Base-by-base conservation (phyloP, 1,140 invertebrate genomes). In the Conus betulinus region DNA sequence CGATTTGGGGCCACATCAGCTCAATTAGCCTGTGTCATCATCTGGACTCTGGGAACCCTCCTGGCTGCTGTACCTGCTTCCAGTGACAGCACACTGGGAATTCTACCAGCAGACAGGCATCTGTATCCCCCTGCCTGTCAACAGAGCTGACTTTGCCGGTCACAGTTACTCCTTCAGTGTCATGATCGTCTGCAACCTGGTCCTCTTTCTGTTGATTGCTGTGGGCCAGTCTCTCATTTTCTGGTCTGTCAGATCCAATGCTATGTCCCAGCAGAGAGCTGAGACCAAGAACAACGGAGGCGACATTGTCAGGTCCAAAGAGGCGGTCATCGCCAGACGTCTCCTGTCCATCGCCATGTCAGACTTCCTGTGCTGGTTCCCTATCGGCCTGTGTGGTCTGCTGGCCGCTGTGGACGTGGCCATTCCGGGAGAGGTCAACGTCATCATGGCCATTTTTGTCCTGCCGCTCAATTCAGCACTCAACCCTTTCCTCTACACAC, bases 81-180 rank as follows among this genome's bases (percentile, higher is more conserved):
- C 87, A 15, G 39, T 57, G 2, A 79, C 74, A 23, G 10, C 11
- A 5, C 79, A 89, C 81, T 89, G 89, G 89, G 7, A 88, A 27
- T 53, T 93, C 88, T 93, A 92, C 82, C 85, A 88, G 0, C 83
- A 89, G 53, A 90, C 91, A 2, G 89, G 87, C 23, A 84, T 91
- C 7, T 91, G 91, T 55, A 74, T 92, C 10, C 88, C 91, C 6
- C 84, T 92, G 4, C 91, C 91, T 17, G 84, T 92, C 5, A 87
- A 89, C 13, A 20, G 84, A 2, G 23, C 89, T 1, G 71, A 88
- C 1, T 63, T 57, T 17, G 51, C 85, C 0, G 91, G 90, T 11
- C 89, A 89, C 88, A 87, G 91, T 81, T 92, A 91, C 86, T 78
- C 88, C 81, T 86, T 85, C 55, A 57, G 76, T 23, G 76, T 78